A percentile compares a stretch with the other conserved stretches of the same genome.
These are phyloP conservation scores for Anorthoa munda DNA, from an alignment of 2,888 invertebrate species.

Conservation along the genomic window DNA sequence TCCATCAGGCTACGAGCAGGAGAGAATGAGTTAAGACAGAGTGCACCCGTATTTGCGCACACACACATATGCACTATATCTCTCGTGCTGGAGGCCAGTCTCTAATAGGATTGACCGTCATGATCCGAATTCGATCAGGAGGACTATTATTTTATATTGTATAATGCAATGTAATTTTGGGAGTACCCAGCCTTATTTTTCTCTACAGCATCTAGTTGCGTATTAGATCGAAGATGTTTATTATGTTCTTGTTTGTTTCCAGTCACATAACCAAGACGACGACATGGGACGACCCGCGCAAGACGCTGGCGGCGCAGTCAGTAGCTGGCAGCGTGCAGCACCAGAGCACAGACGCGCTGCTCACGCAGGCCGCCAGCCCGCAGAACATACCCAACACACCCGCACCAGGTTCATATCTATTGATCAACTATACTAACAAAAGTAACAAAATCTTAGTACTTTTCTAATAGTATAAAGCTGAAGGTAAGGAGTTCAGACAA, in stretches of 20 bases:
- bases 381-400: conserved; percentile 81
- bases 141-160: no score
- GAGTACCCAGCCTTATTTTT: neutral
- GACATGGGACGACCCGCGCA: conserved; percentile 98
- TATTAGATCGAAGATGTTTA: conserved; percentile 25
- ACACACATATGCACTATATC: no score
- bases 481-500: conserved; percentile 4
- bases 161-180: no score
- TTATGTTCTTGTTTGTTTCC: conserved; percentile 72
- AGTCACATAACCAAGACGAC: conserved; percentile 97
- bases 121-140: no score
- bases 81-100: no score
- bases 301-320: conserved; percentile 93
- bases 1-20: no score
- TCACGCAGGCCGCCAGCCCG: conserved; percentile 84
- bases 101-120: no score
- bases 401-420: conserved; percentile 79
- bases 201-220: neutral
- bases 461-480: neutral
- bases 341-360: conserved; percentile 88
- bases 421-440: conserved; percentile 36
- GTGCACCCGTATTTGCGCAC: no score
- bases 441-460: conserved; percentile 21
- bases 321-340: conserved; percentile 87
- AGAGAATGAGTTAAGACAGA: no score